Base-by-base conservation (phyloP, 2,113 vertebrate genomes). In the Cervus canadensis region DNA sequence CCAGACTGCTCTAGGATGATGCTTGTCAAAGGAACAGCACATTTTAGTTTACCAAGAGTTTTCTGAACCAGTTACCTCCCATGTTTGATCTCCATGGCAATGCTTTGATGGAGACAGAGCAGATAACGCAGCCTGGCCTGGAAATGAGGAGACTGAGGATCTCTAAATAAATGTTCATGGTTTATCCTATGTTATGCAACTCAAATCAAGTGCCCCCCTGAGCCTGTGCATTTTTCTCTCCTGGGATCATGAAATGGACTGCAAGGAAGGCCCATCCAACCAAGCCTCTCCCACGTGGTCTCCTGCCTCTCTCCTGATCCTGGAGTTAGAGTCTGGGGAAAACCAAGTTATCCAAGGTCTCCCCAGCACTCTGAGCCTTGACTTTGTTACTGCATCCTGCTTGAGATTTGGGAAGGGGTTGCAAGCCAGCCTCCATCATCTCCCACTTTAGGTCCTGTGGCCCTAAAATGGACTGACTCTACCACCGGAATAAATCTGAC, bases 131-230 rank as follows among this genome's bases (percentile, higher is more conserved):
- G 16, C 21, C 64, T 71, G 36, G 12, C 43, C 30, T 59, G 12
- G 5, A 81, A 89, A 82, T 48, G 52, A 56, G 89, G 78, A 62
- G 56, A 17, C 15, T 0, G 2, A 89, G 52, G n/a, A 23, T 74
- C 30, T 30, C 36, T 13, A 60, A 33, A 43, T 13, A 60, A 33
- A 48, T 0, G 10, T 7, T 6, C 7, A 26, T 26, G 23, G 33
- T 60, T 54, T 45, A 14, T 71, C 50, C 56, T 6, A 0, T 16
- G 33, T 67, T 16, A 26, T 1, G 7, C 62, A 43, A 2, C 19
- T 33, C 2, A 0, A 1, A 6, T 57, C 78, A 12, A 0, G 1
- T 28, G 33, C 43, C 45, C 30, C 30, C 4, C 2, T 15, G 60
- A 36, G 11, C 33, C 74, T 17, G 12, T 12, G 21, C 59, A 6